Percentiles rank a stretch among this genome's conserved stretches.
Evolutionary conservation across 2,113 vertebrate species (phyloP).

Genomic region (Crotalus helleri): DNA sequence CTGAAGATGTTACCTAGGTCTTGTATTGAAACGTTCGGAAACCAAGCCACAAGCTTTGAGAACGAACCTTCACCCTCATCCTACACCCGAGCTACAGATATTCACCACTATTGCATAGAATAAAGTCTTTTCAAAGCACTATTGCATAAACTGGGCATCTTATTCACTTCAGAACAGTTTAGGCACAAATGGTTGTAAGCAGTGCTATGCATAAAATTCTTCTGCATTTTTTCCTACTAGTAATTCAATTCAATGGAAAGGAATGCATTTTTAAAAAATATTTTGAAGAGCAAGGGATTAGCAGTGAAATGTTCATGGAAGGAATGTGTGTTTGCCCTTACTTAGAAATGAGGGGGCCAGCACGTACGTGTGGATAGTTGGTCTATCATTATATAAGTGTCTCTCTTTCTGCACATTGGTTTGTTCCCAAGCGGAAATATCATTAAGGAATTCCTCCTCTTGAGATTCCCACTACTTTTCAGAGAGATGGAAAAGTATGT

Average conservation of each 20-base stretch:
- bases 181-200: background rate
- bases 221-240: background rate
- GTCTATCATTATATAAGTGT: background rate
- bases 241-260: background rate
- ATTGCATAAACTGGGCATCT: background rate
- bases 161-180: background rate
- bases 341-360: background rate
- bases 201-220: background rate
- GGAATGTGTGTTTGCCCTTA: background rate
- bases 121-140: background rate
- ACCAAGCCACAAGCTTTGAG: too few relatives aligned
- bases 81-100: too few relatives aligned
- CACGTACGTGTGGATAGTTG: background rate
- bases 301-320: background rate
- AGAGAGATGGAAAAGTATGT: background rate
- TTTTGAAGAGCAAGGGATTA: background rate
- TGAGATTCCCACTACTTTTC: background rate
- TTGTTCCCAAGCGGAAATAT: background rate
- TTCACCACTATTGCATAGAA: background rate
- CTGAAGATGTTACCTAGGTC: too few relatives aligned
- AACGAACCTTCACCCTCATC: too few relatives aligned
- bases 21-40: too few relatives aligned
- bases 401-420: background rate
- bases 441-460: background rate
- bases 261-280: background rate